Base-by-base conservation (phyloP, 2,888 invertebrate species). In the Cantharis lateralis region DNA sequence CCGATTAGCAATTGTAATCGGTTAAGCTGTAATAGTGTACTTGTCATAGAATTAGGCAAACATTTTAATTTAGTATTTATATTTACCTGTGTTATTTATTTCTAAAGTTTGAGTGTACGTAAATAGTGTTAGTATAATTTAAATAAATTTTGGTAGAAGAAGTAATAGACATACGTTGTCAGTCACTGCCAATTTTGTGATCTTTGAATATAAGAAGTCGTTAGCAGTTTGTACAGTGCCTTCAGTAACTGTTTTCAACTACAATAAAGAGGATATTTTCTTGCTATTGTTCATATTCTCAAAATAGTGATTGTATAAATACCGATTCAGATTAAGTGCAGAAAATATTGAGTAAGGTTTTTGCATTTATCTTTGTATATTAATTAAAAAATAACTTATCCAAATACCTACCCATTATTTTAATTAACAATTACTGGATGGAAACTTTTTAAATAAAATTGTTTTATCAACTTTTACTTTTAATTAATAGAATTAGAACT, bases 171-270 rank as follows among this genome's bases (percentile, higher is more conserved):
- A 71, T 76, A 75, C 72, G 24, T 76, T 74, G 78, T 80, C 70
- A 80, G 78, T 83, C 84, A 85, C 85, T 85, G 85, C 86, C 85
- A 84, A 81, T 84, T 85, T 87, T 80, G 81, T 81, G 84, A 72
- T 74, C 72, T 75, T 78, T 70, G 70, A 78, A 72, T 75, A 71
- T 75, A 75, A 78, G 70, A 69, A 61, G 70, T 72, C 62, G 70
- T 76, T 74, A 78, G 76, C 64, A 76, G 74, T 78, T 76, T 74
- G 72, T 74, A 76, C 78, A 74, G 78, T 78, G 78, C 78, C 78
- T 78, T 78, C 72, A 72, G 71, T 76, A 78, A 78, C 78, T 78
- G 78, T 78, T 76, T 71, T 70, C 71, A 78, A 28, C 78, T 74
- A 78, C 72, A 74, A 72, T 69, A 76, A 10, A 71, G 77, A 70